Evolutionary conservation across 2,888 invertebrate species (phyloP).

Genomic region (Blastobasis lacticolella): DNA sequence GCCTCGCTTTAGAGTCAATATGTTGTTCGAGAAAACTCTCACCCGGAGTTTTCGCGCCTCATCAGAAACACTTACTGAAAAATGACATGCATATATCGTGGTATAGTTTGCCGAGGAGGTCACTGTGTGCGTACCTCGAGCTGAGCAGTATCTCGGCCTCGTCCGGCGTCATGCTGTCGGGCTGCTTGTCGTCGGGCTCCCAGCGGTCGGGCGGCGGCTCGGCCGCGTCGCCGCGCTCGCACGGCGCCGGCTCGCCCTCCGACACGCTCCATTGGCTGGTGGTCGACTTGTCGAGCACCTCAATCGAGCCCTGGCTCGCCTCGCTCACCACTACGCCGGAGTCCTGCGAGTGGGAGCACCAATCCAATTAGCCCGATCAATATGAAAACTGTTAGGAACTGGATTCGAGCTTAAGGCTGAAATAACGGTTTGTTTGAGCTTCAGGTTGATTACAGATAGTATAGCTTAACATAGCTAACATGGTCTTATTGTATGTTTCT

Average conservation of each 20-base stretch:
- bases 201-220: conserved; percentile 27
- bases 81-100: too few relatives aligned
- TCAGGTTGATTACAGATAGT: too few relatives aligned
- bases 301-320: conserved; percentile 70
- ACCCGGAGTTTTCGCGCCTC: too few relatives aligned
- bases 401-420: too few relatives aligned
- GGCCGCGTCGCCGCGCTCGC: conserved; percentile 40
- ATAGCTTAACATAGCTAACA: too few relatives aligned
- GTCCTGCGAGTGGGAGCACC: conserved; percentile 38
- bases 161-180: conserved; percentile 83
- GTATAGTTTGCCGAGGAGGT: too few relatives aligned
- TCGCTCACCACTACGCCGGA: conserved; percentile 72
- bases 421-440: too few relatives aligned
- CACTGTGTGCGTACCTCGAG: conserved; percentile 75
- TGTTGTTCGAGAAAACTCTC: too few relatives aligned
- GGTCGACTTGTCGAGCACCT: conserved; percentile 73
- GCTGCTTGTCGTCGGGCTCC: conserved; percentile 48
- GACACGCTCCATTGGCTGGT: conserved; percentile 73
- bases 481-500: too few relatives aligned
- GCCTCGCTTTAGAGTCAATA: too few relatives aligned
- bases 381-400: too few relatives aligned
- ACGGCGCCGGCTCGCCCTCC: conserved; percentile 67
- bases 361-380: not conserved
- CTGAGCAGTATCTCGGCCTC: conserved; percentile 92
- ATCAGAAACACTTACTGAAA: too few relatives aligned